Conservation (phyloP, 2,113 vertebrate species). For the Aegithalos caudatus region DNA sequence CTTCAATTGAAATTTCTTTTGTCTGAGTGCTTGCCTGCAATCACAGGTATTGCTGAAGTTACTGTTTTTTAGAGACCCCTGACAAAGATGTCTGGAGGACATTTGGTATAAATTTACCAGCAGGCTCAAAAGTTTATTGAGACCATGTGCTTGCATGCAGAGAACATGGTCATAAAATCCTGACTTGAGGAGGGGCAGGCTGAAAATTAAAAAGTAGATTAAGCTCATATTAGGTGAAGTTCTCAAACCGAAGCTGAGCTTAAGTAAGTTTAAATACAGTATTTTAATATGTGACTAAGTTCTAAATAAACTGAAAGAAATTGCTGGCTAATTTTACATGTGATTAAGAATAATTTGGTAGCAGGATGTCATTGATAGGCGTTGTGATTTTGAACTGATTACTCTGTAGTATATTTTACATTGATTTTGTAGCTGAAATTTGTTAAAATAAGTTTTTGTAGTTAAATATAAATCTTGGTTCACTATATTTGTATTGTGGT, state of each 20-base stretch:
- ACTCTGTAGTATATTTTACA: neutral
- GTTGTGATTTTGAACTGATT: neutral
- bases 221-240: neutral
- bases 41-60: neutral
- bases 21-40: neutral
- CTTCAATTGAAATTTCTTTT: neutral
- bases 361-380: neutral
- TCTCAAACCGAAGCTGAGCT: neutral
- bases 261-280: neutral
- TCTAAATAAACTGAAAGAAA: neutral
- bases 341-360: neutral
- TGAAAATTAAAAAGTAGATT: neutral
- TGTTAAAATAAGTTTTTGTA: neutral
- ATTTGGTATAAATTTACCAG: neutral
- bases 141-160: neutral
- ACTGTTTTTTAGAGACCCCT: neutral
- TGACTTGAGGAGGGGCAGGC: neutral
- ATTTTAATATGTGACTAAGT: neutral
- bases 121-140: neutral
- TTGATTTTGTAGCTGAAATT: neutral
- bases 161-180: conserved; percentile 2
- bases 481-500: neutral
- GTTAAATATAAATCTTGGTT: neutral
- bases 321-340: neutral
- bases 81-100: neutral